phyloP scores from a whole-genome alignment of 1,140 invertebrate species.

The Drosophila neocordata region DNA sequence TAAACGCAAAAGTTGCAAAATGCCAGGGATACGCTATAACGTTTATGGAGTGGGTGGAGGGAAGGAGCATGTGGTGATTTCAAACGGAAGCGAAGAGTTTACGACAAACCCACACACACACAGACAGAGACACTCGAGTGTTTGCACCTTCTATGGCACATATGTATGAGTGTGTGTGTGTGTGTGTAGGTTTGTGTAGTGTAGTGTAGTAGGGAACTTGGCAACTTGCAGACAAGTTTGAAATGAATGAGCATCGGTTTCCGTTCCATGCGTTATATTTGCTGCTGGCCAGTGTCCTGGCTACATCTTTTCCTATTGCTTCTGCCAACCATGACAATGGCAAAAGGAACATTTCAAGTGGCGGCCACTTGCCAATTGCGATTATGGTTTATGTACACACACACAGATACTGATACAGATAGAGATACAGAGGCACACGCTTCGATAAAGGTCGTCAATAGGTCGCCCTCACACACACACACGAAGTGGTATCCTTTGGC shows the following conservation, averaged over 20 bases:
- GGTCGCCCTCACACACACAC: conserved; percentile 51
- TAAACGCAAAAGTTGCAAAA: conserved; percentile 81
- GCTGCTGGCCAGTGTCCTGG: conserved; percentile 53
- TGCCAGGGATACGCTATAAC: conserved; percentile 50
- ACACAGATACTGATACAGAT: conserved; percentile 12
- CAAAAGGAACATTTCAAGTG: conserved; percentile 65
- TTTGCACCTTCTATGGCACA: conserved; percentile 51
- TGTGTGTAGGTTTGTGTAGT: background rate
- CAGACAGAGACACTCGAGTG: conserved; percentile 20
- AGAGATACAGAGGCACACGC: conserved; percentile 10
- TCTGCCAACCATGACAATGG: conserved; percentile 73
- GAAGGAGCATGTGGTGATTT: background rate
- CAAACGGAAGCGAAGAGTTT: conserved; percentile 65
- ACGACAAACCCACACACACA: conserved; percentile 45
- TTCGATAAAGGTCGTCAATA: conserved; percentile 78
- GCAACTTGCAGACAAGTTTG: conserved; percentile 78
- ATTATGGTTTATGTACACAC: conserved; percentile 76
- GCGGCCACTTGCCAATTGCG: conserved; percentile 80
- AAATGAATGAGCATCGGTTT: conserved; percentile 79
- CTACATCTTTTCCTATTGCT: background rate
- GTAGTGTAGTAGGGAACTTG: conserved; percentile 46
- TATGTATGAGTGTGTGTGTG: too few relatives aligned
- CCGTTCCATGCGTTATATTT: conserved; percentile 71
- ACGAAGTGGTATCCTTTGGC: conserved; percentile 15
- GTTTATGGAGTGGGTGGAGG: background rate